A percentile compares a stretch with the other conserved stretches of the same genome.
These are phyloP conservation scores for Mesoligia furuncula DNA, from an alignment of 2,888 invertebrate species.

Conservation along the genomic window DNA sequence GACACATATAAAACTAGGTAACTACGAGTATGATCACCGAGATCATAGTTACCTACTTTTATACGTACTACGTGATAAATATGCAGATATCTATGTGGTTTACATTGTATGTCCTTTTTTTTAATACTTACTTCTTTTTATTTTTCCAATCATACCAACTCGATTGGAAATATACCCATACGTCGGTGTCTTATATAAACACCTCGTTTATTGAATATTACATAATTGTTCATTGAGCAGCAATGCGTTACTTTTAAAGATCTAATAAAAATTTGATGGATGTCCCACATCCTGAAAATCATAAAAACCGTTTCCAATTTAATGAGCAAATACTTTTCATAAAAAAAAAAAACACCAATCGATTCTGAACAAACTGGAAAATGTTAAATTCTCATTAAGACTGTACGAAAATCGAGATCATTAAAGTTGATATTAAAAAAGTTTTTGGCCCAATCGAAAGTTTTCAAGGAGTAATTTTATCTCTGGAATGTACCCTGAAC, in stretches of 20 bases:
- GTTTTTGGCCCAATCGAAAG: constrained; percentile 72
- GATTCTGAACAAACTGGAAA: constrained; percentile 35
- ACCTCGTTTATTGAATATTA: not conserved
- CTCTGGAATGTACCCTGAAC: constrained; percentile 64
- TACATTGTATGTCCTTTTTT: not conserved
- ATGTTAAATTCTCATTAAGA: constrained; percentile 51
- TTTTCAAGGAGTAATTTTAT: constrained; percentile 69
- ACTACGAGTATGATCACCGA: no score
- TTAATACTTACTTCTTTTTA: not conserved
- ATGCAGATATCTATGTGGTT: not conserved
- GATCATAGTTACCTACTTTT: not conserved
- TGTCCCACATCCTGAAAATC: not conserved
- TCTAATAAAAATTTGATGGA: not conserved
- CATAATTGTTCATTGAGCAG: not conserved
- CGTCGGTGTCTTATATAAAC: not conserved
- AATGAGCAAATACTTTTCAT: constrained; percentile 14
- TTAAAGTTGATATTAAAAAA: constrained; percentile 76
- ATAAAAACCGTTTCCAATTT: constrained; percentile 1
- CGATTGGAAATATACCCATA: not conserved
- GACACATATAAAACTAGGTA: no score
- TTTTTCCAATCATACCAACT: not conserved
- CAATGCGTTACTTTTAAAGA: not conserved
- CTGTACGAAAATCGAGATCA: constrained; percentile 63
- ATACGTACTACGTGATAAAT: not conserved
- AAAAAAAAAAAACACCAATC: constrained; percentile 13